Evolutionary conservation across 2,797 vertebrate genomes (phyloP).

Genomic region (Lithobates sylvaticus): DNA sequence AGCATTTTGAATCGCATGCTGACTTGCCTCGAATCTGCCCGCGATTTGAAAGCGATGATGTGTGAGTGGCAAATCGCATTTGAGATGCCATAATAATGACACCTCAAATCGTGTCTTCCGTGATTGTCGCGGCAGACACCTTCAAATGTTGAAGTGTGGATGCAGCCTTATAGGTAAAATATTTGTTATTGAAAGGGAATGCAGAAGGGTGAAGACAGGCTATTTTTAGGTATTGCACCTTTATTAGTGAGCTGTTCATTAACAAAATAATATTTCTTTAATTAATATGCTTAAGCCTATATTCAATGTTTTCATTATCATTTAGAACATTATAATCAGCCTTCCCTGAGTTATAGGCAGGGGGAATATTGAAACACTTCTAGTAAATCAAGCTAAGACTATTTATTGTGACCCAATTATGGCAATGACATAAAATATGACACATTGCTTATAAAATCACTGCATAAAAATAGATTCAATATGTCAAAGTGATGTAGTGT

Average conservation of each 20-base stretch:
- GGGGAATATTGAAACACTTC: background rate
- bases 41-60: too few species aligned
- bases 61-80: too few species aligned
- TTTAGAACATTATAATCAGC: background rate
- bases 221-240: too few species aligned
- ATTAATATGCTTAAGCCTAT: background rate
- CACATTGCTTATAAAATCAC: constrained; percentile 4
- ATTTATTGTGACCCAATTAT: constrained; percentile 26
- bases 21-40: too few species aligned
- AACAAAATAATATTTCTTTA: background rate
- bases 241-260: background rate
- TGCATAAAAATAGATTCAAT: constrained; percentile 19
- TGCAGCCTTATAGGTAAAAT: too few species aligned
- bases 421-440: constrained; percentile 17
- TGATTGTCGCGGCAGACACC: too few species aligned
- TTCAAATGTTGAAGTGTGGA: too few species aligned
- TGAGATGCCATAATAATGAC: too few species aligned
- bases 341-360: background rate
- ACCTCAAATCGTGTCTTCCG: too few species aligned
- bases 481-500: constrained; percentile 20
- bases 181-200: too few species aligned
- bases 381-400: background rate
- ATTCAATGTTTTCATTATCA: background rate
- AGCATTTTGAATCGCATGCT: too few species aligned
- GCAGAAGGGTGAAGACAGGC: too few species aligned